Evolutionary conservation across 64 coral and sea anemone genomes (phyloP).

Genomic region (Anthopleura sola): DNA sequence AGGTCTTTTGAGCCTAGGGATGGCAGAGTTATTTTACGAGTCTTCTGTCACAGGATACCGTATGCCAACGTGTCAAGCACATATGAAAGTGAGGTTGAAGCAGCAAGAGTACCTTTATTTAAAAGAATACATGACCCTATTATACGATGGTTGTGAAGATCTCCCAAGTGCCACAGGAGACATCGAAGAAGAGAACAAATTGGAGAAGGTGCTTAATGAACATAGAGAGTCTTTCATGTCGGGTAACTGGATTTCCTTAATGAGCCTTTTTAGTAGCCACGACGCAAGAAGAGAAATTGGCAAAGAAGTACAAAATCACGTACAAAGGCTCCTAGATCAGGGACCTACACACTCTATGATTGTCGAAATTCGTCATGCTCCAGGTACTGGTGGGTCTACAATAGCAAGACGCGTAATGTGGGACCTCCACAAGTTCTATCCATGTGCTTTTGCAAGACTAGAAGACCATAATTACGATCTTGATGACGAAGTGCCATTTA

Average conservation of each 20-base stretch:
- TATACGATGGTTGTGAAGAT: constrained; percentile 66
- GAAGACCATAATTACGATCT: constrained; percentile 32
- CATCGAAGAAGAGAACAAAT: constrained; percentile 25
- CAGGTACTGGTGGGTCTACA: constrained; percentile 61
- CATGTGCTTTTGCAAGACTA: constrained; percentile 27
- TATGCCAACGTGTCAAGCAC: constrained; percentile 69
- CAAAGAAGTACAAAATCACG: constrained; percentile 40
- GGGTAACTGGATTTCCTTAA: constrained; percentile 54
- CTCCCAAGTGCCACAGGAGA: constrained; percentile 27
- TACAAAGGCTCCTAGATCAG: constrained; percentile 57
- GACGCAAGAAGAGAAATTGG: constrained; percentile 44
- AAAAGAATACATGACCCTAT: constrained; percentile 61
- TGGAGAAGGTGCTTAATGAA: constrained; percentile 29
- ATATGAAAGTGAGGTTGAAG: not conserved
- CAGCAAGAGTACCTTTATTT: constrained; percentile 60
- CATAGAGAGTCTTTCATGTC: constrained; percentile 65
- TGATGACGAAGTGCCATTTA: constrained; percentile 34
- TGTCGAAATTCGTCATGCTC: constrained; percentile 54
- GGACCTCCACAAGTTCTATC: constrained; percentile 53
- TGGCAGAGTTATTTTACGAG: constrained; percentile 28
- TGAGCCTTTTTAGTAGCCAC: constrained; percentile 54
- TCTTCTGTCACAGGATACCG: constrained; percentile 22
- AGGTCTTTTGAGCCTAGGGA: constrained; percentile 24
- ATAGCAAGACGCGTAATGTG: constrained; percentile 65
- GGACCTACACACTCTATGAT: constrained; percentile 10